Conservation (phyloP, 2,888 invertebrate species). For the Slavum lentiscoides region DNA sequence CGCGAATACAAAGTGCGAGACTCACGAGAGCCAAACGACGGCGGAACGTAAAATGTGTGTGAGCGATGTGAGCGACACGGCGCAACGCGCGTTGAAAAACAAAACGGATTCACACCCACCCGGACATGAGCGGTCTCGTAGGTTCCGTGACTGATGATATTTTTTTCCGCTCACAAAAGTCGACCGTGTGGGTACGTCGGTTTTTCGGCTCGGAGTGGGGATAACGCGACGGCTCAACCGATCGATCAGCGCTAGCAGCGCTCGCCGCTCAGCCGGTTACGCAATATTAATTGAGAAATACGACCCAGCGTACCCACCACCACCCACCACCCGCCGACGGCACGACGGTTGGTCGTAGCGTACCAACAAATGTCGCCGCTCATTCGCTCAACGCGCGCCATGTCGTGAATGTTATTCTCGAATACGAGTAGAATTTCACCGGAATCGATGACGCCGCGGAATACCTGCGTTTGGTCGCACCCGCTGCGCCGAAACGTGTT, state of each 20-base stretch:
- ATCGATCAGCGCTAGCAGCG: constrained; percentile 4
- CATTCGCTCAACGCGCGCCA: too few relatives aligned
- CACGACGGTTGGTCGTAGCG: neutral
- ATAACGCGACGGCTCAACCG: neutral
- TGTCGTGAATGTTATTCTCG: too few relatives aligned
- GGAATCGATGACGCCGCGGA: too few relatives aligned
- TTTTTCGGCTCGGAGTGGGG: neutral
- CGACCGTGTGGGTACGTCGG: neutral
- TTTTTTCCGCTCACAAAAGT: neutral
- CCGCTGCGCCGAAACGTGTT: too few relatives aligned
- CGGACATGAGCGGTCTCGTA: neutral
- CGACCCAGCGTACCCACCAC: neutral
- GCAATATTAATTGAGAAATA: neutral
- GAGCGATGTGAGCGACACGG: neutral
- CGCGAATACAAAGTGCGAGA: too few relatives aligned
- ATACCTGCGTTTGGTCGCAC: too few relatives aligned
- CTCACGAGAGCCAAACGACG: too few relatives aligned
- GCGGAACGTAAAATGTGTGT: too few relatives aligned
- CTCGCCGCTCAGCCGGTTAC: neutral
- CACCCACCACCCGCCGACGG: too few relatives aligned
- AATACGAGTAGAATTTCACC: too few relatives aligned
- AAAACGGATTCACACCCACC: too few relatives aligned
- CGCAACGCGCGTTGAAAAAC: neutral
- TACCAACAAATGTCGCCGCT: neutral
- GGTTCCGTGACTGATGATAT: neutral